Evolutionary conservation across 1,140 invertebrate genomes (phyloP), one percentile per base, ranked within the genome.

Genomic region (Lucilia cuprina): DNA sequence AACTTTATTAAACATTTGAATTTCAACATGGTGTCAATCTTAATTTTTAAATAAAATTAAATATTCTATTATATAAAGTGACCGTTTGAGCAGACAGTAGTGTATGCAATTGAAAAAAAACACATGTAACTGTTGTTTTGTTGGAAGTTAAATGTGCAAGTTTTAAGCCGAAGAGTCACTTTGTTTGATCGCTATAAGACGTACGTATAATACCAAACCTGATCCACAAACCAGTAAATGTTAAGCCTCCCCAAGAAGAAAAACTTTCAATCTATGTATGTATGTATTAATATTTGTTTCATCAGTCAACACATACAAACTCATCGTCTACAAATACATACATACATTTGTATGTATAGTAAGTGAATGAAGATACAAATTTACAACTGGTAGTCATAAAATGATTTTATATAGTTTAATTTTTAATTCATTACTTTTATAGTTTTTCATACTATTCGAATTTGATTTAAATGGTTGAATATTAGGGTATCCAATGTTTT

Each of bases 221-320:
- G 77, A 19, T 80, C 7, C n/a, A 80, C 50, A 80, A 80, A 80
- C 77, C 41, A 9, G 77, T 80, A 50, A 50, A 41, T 19, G 77
- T 80, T 80, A 17, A 80, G 41, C n/a, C 41, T 41, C 41, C 35
- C 77, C 19, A 49, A 80, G 50, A 78, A 78, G 14, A 10, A 70
- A 19, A 70, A 70, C 65, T 70, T 21, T 70, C n/a, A 70, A 21
- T 21, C 8, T 60, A n/a, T 60, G 55, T 60, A n/a, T 60, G 55
- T n/a, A 7, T 17, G n/a, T 60, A 17, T 60, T 10, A 13, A 60
- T n/a, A 12, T 41, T 8, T 10, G 41, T 41, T 41, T 41, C 10
- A 8, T 41, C 10, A 41, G 7, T 41, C 25, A 30, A 30, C 25
- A 30, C 25, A 30, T 30, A 30, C 25, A 30, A 1, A 30, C 25